A percentile compares a stretch with the other conserved stretches of the same genome.
phyloP scores from a whole-genome alignment of 2,113 vertebrate species.

The Zingel zingel region DNA sequence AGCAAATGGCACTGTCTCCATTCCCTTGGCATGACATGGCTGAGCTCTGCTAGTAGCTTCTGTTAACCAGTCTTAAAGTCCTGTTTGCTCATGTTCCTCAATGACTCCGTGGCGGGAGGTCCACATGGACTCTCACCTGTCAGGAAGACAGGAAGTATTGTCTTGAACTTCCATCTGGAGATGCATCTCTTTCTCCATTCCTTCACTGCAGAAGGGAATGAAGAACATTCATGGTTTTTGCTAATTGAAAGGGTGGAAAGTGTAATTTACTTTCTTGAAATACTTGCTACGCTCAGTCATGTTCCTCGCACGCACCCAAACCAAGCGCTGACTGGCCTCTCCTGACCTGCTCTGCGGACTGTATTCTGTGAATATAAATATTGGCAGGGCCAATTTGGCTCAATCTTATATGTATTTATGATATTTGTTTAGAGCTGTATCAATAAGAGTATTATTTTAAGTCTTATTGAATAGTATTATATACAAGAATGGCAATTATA shows the following conservation, averaged over 20 bases:
- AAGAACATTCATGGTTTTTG: conserved; percentile 45
- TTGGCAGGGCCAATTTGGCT: conserved; percentile 80
- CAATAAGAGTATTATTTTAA: conserved; percentile 77
- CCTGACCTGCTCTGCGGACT: conserved; percentile 76
- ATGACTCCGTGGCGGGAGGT: conserved; percentile 26
- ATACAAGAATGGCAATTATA: conserved; percentile 76
- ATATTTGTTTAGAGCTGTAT: conserved; percentile 78
- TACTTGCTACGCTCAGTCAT: conserved; percentile 50
- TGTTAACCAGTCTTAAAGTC: conserved; percentile 8
- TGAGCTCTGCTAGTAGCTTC: background rate
- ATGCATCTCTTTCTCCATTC: conserved; percentile 27
- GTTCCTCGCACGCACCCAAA: conserved; percentile 71
- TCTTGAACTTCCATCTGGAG: conserved; percentile 52
- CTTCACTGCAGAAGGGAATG: conserved; percentile 33
- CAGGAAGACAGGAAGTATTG: conserved; percentile 36
- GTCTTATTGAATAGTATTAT: conserved; percentile 73
- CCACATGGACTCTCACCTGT: conserved; percentile 22
- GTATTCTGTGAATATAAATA: conserved; percentile 89
- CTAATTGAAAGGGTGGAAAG: conserved; percentile 55
- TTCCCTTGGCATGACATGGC: conserved; percentile 91
- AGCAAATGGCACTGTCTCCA: conserved; percentile 93
- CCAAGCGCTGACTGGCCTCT: conserved; percentile 65
- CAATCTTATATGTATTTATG: conserved; percentile 78
- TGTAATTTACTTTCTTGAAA: conserved; percentile 70
- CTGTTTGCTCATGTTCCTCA: conserved; percentile 38